Evolutionary conservation across 1,140 invertebrate genomes (phyloP), one percentile per base, ranked within the genome.

Genomic region (Triops cancriformis): DNA sequence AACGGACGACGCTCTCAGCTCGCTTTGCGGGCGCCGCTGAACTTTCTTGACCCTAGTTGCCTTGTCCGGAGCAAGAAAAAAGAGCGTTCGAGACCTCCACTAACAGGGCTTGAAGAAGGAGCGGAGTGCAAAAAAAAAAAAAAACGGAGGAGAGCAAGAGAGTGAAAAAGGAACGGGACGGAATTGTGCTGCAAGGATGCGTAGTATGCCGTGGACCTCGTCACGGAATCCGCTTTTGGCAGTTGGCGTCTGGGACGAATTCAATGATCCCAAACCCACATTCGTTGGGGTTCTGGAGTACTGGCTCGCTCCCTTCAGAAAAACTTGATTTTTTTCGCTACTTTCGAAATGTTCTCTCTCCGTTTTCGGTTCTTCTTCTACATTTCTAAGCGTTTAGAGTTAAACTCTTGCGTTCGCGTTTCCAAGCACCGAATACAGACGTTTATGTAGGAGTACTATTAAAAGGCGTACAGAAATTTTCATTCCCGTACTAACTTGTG

Each of bases 101-200:
- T 64, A 64, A 64, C 51, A 64, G 51, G 51, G 51, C 14, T 23
- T 64, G 51, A 42, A 51, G 75, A 51, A 76, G 42, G 75, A 51
- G 73, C 11, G 31, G 14, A 73, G 12, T 31, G 73, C n/a, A n/a
- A 73, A 26, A 3, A 74, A 42, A 42, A 14, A 74, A 26, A 26
- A 76, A 26, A 76, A 45, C 10, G 42, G 41, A 28, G 45, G 37
- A 18, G 75, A 28, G n/a, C n/a, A n/a, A n/a, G n/a, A 11, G 26
- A 28, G n/a, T 31, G 43, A 42, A 74, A 41, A n/a, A 73, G 28
- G n/a, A 73, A 73, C 12, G 37, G 41, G 11, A 75, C 23, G 28
- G 45, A 75, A 37, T 43, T 41, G 14, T 42, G 31, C 11, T 23
- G 31, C 26, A 75, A 43, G 42, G 74, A n/a, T 64, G 74, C 0